Base-by-base conservation (phyloP, 2,888 invertebrate genomes). In the Altica lythri region DNA sequence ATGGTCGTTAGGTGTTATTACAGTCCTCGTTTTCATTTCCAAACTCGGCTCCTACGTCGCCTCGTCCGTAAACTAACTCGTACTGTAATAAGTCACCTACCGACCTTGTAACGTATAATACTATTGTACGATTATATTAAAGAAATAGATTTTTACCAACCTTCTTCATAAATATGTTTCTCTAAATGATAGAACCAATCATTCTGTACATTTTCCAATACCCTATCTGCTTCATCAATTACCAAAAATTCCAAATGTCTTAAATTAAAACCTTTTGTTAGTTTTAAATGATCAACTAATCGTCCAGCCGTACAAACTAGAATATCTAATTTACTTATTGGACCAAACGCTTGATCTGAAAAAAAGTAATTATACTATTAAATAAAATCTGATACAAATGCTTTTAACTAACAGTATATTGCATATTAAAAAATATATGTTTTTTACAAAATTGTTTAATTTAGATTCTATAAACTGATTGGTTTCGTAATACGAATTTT, bases 141-240 rank as follows among this genome's bases (percentile, higher is more conserved):
- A n/a, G n/a, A n/a, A n/a, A n/a, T n/a, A n/a, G n/a, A n/a, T n/a
- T 35, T 35, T 8, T 8, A 14, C 16, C 10, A 59, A 69, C 68
- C 70, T 55, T 68, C 66, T 53, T 62, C 53, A 46, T 63, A 81
- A 18, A 88, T 83, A 71, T 86, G 87, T 57, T 78, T 81, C 68
- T 93, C 90, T 53, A 95, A 79, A 71, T 91, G 86, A 66, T 86
- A 85, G 2, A 95, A 80, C 95, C 94, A 96, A 72, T 95, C 92
- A 73, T 92, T 90, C 74, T 95, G 91, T 40, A 93, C 84, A 69
- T 91, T 90, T 66, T 95, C 93, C 79, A 95, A 88, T 64, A 96
- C 90, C 63, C 94, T 83, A 78, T 99, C 99, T 4, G 99, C 99
- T 80, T 99, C 99, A 76, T 99, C 99, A 52, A 99, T 90, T 0